Evolutionary conservation across 1,140 invertebrate genomes (phyloP).

Genomic region (Drosophila repleta): DNA sequence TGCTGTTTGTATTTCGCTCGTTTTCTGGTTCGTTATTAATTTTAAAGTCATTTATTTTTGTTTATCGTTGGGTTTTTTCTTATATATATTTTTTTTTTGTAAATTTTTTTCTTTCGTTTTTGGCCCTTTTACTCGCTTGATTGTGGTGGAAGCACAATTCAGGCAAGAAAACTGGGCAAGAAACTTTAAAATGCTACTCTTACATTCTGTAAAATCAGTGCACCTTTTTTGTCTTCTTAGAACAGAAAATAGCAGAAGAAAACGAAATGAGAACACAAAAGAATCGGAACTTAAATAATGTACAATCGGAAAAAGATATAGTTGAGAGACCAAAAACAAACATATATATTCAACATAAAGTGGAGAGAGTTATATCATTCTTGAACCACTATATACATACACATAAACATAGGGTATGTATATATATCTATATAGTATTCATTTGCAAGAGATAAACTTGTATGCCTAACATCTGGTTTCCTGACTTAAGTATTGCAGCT

Average conservation of each 20-base stretch:
- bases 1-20: constrained; percentile 20
- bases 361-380: neutral
- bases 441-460: no score
- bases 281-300: constrained; percentile 21
- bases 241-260: constrained; percentile 41
- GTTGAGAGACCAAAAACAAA: constrained; percentile 1
- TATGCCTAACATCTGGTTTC: no score
- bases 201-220: constrained; percentile 84
- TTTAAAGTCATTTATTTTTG: constrained; percentile 60
- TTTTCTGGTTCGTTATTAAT: constrained; percentile 54
- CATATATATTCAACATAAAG: neutral
- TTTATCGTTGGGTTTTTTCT: constrained; percentile 48
- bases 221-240: constrained; percentile 75
- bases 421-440: neutral
- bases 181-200: constrained; percentile 84
- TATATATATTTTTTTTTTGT: constrained; percentile 34
- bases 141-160: constrained; percentile 70
- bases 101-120: constrained; percentile 55
- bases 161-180: constrained; percentile 80
- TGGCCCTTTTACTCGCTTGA: constrained; percentile 80
- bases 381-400: constrained; percentile 2
- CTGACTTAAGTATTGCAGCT: neutral
- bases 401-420: constrained; percentile 11
- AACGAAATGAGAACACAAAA: constrained; percentile 17
- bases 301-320: constrained; percentile 23